Conservation (phyloP, 1,140 invertebrate genomes). For the Panulirus ornatus region DNA sequence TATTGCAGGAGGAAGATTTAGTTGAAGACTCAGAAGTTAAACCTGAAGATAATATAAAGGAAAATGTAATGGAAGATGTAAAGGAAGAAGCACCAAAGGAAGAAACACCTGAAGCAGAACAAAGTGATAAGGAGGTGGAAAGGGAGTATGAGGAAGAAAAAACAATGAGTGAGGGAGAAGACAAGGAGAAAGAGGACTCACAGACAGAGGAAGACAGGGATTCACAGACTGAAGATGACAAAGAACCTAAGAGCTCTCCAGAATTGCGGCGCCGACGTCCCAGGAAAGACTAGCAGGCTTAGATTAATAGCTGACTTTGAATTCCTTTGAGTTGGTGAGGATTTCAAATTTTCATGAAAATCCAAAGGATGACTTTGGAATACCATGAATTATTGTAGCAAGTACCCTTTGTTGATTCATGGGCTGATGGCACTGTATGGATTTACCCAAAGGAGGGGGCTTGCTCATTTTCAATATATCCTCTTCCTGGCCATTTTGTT, state of each 20-base stretch:
- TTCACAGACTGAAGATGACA: constrained; percentile 75
- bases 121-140: constrained; percentile 74
- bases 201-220: constrained; percentile 62
- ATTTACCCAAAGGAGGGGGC: not conserved
- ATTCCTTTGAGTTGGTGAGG: not conserved
- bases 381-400: not conserved
- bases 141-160: constrained; percentile 72
- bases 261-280: constrained; percentile 82
- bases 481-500: not conserved
- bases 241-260: constrained; percentile 78
- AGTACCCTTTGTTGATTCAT: too few relatives aligned
- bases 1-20: constrained; percentile 65
- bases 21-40: constrained; percentile 47
- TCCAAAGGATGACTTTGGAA: not conserved
- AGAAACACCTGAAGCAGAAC: constrained; percentile 61
- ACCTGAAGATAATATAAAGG: constrained; percentile 11
- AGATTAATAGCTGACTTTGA: not conserved
- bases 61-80: constrained; percentile 75
- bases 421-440: too few relatives aligned
- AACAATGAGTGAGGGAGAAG: constrained; percentile 29
- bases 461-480: not conserved
- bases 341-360: not conserved
- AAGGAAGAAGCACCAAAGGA: constrained; percentile 76
- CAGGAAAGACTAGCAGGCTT: constrained; percentile 81
- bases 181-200: constrained; percentile 76